These are phyloP conservation scores for Temnothorax nylanderi DNA, from an alignment of 1,140 invertebrate genomes.

Conservation along the genomic window DNA sequence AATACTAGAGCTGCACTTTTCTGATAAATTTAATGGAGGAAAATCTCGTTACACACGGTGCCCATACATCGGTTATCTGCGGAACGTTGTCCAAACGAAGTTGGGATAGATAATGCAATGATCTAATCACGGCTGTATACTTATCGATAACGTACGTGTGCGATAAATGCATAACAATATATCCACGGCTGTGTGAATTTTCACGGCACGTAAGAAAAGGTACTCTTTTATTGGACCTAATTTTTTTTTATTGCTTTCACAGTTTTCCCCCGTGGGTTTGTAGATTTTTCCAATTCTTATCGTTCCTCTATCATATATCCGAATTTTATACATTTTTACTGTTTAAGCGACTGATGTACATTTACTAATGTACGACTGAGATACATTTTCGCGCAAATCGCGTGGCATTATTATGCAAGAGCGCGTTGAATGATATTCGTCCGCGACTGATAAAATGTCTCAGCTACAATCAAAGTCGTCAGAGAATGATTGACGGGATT, in stretches of 20 bases:
- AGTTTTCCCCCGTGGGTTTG: background rate
- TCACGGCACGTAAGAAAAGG: background rate
- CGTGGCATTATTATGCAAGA: background rate
- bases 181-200: background rate
- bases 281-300: background rate
- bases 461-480: background rate
- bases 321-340: background rate
- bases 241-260: background rate
- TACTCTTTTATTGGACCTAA: background rate
- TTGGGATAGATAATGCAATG: slow-evolving; percentile 20
- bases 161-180: slow-evolving; percentile 43
- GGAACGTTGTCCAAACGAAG: background rate
- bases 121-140: slow-evolving; percentile 38
- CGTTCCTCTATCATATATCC: background rate
- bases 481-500: background rate
- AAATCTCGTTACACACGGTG: background rate
- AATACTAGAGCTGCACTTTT: background rate
- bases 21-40: background rate
- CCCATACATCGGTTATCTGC: background rate
- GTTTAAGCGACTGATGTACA: background rate
- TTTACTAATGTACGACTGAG: too few species aligned
- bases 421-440: background rate
- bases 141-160: slow-evolving; percentile 27
- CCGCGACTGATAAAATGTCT: background rate
- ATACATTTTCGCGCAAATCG: background rate